Percentiles rank a stretch among this genome's conserved stretches.
phyloP scores from a whole-genome alignment of 53 echinoderm and acorn worm species.

The Henricia sp. region DNA sequence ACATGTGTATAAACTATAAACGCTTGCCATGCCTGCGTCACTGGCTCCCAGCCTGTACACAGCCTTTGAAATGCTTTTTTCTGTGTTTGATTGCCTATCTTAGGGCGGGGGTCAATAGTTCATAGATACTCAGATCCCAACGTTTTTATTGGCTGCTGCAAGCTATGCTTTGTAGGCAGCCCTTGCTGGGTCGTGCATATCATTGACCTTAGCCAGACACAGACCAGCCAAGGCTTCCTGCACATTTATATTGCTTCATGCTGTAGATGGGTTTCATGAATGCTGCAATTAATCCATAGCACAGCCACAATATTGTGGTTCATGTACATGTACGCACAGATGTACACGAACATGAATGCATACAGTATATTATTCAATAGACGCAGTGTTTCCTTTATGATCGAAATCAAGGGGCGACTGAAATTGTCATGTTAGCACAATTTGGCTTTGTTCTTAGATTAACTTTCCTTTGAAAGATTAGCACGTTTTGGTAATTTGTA shows the following conservation, averaged over 20 bases:
- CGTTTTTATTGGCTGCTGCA: constrained; percentile 49
- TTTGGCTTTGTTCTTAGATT: no score
- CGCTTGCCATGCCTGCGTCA: constrained; percentile 31
- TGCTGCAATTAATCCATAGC: constrained; percentile 4
- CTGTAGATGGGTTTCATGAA: constrained; percentile 8
- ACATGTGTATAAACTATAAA: background rate
- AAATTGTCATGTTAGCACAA: no score
- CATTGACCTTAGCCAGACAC: constrained; percentile 27
- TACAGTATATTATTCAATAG: no score
- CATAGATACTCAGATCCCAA: background rate
- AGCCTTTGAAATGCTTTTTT: constrained; percentile 48
- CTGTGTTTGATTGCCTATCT: no score
- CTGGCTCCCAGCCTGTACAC: background rate
- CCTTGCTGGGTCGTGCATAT: constrained; percentile 48
- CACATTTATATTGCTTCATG: background rate
- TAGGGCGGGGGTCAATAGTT: constrained; percentile 38
- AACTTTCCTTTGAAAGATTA: no score
- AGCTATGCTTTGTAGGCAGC: constrained; percentile 19
- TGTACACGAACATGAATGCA: no score
- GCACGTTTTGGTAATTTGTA: no score
- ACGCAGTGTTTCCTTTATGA: no score
- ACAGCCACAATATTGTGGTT: background rate
- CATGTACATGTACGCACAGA: constrained; percentile 4
- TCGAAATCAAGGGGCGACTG: no score
- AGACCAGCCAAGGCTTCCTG: constrained; percentile 18